Conservation (phyloP, 2,888 invertebrate genomes). For the Fissipunctia ypsillon region DNA sequence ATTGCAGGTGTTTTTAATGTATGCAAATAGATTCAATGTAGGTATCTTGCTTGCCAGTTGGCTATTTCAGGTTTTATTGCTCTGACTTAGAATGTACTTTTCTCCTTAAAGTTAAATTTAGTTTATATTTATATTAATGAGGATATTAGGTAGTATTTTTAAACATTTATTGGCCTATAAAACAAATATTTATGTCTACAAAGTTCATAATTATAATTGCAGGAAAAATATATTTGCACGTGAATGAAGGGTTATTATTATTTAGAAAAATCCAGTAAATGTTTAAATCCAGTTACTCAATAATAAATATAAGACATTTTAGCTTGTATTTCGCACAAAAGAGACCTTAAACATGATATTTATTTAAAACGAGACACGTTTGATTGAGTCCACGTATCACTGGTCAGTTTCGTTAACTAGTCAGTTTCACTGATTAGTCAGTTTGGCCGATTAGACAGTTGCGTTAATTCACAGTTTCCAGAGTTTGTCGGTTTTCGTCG, state of each 20-base stretch:
- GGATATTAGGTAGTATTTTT: not conserved
- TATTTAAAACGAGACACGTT: conserved; percentile 17
- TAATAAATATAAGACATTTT: not conserved
- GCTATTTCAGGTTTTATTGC: conserved; percentile 58
- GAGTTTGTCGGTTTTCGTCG: too few relatives aligned
- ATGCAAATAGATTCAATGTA: conserved; percentile 77
- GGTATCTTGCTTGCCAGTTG: conserved; percentile 48
- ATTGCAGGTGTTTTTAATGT: conserved; percentile 82
- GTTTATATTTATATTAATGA: not conserved
- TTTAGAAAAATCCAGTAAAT: not conserved
- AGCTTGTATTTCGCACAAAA: conserved; percentile 7
- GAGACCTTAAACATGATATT: not conserved
- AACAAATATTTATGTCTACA: not conserved
- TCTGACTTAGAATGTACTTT: conserved; percentile 47
- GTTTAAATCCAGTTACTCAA: not conserved
- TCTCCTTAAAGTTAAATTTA: conserved; percentile 33
- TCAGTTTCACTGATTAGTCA: too few relatives aligned
- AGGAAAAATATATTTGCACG: too few relatives aligned
- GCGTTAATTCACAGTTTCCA: too few relatives aligned
- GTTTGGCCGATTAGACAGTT: too few relatives aligned
- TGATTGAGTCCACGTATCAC: too few relatives aligned
- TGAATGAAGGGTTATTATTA: not conserved
- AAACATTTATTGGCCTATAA: conserved; percentile 2
- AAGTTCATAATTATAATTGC: not conserved
- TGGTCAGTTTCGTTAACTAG: too few relatives aligned